Conservation (phyloP, 2,888 invertebrate genomes). For the Tortrix viridana region DNA sequence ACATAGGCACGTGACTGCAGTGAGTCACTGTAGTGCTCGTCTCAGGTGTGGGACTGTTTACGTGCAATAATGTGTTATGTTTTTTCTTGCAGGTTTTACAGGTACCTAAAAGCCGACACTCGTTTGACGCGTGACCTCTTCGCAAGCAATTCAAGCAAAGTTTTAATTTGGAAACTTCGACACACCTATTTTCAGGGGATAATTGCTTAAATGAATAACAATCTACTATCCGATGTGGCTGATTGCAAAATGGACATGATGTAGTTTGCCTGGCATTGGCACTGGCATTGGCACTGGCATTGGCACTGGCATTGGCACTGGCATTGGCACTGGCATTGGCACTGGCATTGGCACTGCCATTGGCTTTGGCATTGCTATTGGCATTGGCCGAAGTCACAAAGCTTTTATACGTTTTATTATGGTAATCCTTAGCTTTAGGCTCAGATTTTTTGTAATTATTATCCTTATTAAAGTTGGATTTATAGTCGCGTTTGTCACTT, state of each 20-base stretch:
- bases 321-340: too few species aligned
- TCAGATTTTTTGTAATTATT: conserved; percentile 1
- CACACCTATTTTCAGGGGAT: conserved; percentile 10
- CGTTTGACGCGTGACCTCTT: conserved; percentile 4
- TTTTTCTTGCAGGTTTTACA: conserved; percentile 23
- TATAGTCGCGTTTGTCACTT: conserved; percentile 7
- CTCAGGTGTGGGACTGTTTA: conserved; percentile 2
- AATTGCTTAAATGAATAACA: conserved; percentile 21
- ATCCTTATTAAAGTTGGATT: neutral
- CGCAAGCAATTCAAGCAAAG: conserved; percentile 36
- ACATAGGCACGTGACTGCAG: conserved; percentile 16
- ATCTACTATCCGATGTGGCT: conserved; percentile 19
- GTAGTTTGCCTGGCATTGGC: neutral
- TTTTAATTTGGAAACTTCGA: conserved; percentile 16
- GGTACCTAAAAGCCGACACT: conserved; percentile 14
- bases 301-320: too few species aligned
- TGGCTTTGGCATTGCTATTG: too few species aligned
- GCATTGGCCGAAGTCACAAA: conserved; percentile 13
- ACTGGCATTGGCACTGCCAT: too few species aligned
- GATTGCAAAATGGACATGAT: conserved; percentile 20
- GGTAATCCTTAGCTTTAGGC: neutral
- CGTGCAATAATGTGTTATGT: too few species aligned
- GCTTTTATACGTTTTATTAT: conserved; percentile 1
- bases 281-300: too few species aligned
- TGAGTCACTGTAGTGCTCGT: neutral